Base-by-base conservation (phyloP, 1,140 invertebrate genomes). In the Zaprionus capensis region DNA sequence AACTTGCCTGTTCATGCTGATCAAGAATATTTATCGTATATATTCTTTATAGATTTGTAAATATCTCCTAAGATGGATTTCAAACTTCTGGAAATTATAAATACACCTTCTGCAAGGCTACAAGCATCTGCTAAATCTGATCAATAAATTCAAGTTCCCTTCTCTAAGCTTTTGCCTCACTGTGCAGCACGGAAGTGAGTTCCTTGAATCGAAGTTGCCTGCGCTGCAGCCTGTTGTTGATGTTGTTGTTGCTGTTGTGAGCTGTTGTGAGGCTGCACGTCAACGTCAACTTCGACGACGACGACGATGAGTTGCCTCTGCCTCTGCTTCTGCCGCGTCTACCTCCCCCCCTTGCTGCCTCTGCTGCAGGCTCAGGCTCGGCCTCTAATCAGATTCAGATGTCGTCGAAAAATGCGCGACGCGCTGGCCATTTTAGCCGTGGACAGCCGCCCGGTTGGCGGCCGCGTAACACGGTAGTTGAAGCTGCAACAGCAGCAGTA, bases 381-480 rank as follows among this genome's bases (percentile, higher is more conserved):
- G 72, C 67, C 82, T 90, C 85, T 88, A 88, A 88, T 90, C 85
- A 90, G 85, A 90, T 90, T 90, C 85, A 90, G 85, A 90, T 90
- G 85, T 90, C 85, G 85, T 86, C 85, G 86, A 90, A 90, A 90
- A 90, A 90, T 90, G 85, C 86, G 82, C 81, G 85, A 90, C 85
- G 85, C 82, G 78, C 84, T 88, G 81, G 75, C 84, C 84, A 90
- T 90, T 88, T 88, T 76, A 90, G 82, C 84, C 73, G 41, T 68
- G 71, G 49, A 66, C 55, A 67, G 38, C 55, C 38, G 68, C 24
- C 41, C 58, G 55, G 57, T 62, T 62, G 63, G 57, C 74, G 51
- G 71, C 59, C 82, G 85, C 85, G 85, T 90, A 90, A 90, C 86
- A 90, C 85, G 71, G 85, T 90, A 88, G 85, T 88, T 73, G 85